These are phyloP conservation scores for Graptemys geographica DNA, from an alignment of 2,797 vertebrate species.

Conservation along the genomic window DNA sequence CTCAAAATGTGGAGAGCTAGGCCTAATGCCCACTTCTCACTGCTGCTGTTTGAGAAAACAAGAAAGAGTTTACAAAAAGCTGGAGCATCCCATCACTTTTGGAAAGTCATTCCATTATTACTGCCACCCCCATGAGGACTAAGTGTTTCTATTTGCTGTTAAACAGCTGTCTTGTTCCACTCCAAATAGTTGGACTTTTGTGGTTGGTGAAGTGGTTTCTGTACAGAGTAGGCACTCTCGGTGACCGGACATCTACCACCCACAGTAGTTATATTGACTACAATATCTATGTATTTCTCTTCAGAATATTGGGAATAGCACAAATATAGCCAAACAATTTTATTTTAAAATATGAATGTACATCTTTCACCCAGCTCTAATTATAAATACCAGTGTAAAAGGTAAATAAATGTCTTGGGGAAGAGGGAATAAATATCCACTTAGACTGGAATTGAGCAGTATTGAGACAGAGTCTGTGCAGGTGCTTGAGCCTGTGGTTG, in stretches of 20 bases:
- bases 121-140: too few species aligned
- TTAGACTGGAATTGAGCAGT: too few species aligned
- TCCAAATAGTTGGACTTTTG: not conserved
- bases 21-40: not conserved
- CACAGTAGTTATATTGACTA: not conserved
- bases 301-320: not conserved
- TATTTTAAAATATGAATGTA: not conserved
- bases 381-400: not conserved
- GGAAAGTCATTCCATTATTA: not conserved
- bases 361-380: not conserved
- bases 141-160: too few species aligned
- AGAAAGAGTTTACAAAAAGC: not conserved
- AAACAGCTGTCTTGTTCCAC: too few species aligned
- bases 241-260: rapidly evolving
- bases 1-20: not conserved
- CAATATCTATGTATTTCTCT: not conserved
- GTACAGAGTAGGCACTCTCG: not conserved
- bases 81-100: rapidly evolving
- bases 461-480: too few species aligned
- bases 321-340: not conserved
- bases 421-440: not conserved
- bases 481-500: too few species aligned
- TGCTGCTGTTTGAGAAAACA: rapidly evolving
- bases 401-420: not conserved
- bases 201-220: rapidly evolving